phyloP scores from a whole-genome alignment of 2,113 vertebrate species.

The Alexandromys fortis region DNA sequence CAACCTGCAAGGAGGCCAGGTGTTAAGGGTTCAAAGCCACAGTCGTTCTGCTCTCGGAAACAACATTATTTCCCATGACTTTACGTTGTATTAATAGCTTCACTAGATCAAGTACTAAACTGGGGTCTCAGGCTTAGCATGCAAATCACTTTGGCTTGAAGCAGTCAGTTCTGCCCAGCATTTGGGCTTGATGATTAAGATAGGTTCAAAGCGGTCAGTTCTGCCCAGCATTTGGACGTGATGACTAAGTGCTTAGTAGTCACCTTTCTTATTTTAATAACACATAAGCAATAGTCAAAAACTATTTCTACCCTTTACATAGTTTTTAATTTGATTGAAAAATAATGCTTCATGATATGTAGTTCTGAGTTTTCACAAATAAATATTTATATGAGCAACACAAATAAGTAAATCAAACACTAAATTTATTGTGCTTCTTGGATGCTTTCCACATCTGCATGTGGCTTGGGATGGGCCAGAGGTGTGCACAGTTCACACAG shows the following conservation, averaged over 20 bases:
- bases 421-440: not conserved
- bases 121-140: not conserved
- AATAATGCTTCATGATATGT: not conserved
- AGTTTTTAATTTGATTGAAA: not conserved
- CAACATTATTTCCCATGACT: not conserved
- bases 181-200: too few species aligned
- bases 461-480: not conserved
- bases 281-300: not conserved
- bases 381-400: not conserved
- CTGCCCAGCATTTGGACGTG: not conserved
- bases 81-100: slow-evolving; percentile 31
- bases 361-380: not conserved
- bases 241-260: not conserved
- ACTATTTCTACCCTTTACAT: not conserved
- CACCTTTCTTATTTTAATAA: not conserved
- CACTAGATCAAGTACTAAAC: not conserved
- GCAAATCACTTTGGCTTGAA: not conserved
- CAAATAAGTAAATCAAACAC: not conserved
- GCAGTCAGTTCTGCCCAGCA: not conserved
- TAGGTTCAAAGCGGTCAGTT: not conserved
- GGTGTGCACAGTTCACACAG: not conserved
- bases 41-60: not conserved
- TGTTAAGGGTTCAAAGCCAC: not conserved
- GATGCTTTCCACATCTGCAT: not conserved
- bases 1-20: not conserved